Evolutionary conservation across 2,113 vertebrate species (phyloP).

Genomic region (Otis tarda): DNA sequence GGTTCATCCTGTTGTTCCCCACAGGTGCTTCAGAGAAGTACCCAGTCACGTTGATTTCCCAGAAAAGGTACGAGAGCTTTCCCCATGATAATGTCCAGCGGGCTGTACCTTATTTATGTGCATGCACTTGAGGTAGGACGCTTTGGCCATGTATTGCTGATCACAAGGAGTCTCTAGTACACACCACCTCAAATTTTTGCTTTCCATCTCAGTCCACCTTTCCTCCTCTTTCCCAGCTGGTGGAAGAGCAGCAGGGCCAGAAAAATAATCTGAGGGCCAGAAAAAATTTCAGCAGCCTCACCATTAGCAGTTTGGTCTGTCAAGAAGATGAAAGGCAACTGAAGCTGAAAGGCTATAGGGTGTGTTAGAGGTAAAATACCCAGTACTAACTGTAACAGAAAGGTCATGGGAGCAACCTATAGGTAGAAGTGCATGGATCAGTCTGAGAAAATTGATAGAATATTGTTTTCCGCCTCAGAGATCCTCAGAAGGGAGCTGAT

Average conservation of each 20-base stretch:
- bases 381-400: background rate
- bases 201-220: background rate
- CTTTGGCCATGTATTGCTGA: background rate
- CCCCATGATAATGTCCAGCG: background rate
- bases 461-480: background rate
- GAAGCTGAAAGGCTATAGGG: background rate
- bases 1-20: background rate
- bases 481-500: background rate
- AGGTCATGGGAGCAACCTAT: background rate
- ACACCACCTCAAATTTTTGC: background rate
- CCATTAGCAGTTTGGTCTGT: background rate
- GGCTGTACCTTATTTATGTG: background rate
- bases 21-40: background rate
- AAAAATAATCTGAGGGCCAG: background rate
- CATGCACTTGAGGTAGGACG: rapidly evolving
- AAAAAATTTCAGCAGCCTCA: background rate
- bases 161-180: background rate
- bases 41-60: background rate
- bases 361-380: background rate
- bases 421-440: background rate
- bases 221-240: background rate
- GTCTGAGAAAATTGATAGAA: background rate
- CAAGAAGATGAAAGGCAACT: background rate
- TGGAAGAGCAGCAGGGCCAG: background rate
- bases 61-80: background rate